phyloP scores from a whole-genome alignment of 2,888 invertebrate genomes.

The Drosophila phalerata region DNA sequence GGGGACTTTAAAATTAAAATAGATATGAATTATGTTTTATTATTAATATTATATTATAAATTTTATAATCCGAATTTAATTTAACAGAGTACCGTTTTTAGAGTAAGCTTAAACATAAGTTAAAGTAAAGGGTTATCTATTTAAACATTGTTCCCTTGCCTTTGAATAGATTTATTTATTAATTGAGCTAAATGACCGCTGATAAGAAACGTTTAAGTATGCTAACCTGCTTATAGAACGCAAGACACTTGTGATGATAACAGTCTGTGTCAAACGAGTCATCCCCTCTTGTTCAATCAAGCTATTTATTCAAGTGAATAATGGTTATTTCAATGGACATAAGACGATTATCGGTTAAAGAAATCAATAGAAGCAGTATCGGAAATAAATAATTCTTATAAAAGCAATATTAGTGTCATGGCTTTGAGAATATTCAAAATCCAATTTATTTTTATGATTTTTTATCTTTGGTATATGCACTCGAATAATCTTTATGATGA shows the following conservation, averaged over 20 bases:
- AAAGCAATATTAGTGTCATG: constrained; percentile 35
- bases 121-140: neutral
- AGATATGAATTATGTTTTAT: too few relatives aligned
- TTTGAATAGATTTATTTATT: neutral
- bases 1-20: too few relatives aligned
- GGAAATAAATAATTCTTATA: constrained; percentile 54
- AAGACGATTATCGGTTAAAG: constrained; percentile 53
- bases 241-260: constrained; percentile 10
- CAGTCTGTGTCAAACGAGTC: neutral
- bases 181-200: constrained; percentile 19
- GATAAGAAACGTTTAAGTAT: constrained; percentile 31
- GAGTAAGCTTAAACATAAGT: neutral
- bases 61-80: too few relatives aligned
- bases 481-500: constrained; percentile 66
- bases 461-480: constrained; percentile 39
- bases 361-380: constrained; percentile 59
- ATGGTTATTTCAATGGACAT: constrained; percentile 20
- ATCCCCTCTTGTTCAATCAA: neutral
- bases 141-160: neutral
- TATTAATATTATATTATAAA: too few relatives aligned
- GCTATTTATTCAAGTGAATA: constrained; percentile 36
- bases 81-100: too few relatives aligned
- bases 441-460: constrained; percentile 76
- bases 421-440: constrained; percentile 42
- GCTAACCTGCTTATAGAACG: constrained; percentile 18